Base-by-base conservation (phyloP, 2,888 invertebrate genomes). In the Lagria hirta region DNA sequence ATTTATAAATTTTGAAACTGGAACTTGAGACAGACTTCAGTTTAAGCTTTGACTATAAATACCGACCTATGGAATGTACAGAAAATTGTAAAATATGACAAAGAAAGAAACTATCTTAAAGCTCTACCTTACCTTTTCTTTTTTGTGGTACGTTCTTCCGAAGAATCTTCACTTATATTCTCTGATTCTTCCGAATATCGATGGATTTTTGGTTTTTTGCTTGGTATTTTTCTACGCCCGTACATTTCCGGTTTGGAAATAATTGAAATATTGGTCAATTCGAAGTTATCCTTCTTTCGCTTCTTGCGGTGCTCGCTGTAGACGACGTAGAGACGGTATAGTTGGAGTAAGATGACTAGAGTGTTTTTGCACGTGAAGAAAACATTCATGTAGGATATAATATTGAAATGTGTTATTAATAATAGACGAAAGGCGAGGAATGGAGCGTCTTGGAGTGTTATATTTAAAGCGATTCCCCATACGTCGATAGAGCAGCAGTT, bases 351-450 rank as follows among this genome's bases (percentile, higher is more conserved):
- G 46, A 95, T 94, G 5, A 96, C 94, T 68, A 92, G 71, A 0
- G 87, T 86, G 62, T 90, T 92, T 73, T 92, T 88, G 72, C 92
- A 93, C 0, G 94, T 94, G 73, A 96, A 96, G 74, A 96, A 96
- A 11, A 95, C 88, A 68, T 95, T 95, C 85, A 94, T 94, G 64
- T 96, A 94, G 60, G 88, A 93, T 53, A 93, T 86, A 16, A 95
- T 90, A 52, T 84, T 81, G 69, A 89, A 94, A 60, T 91, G 86
- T 5, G 87, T 80, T 45, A 96, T 93, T 26, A 96, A 83, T 15
- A 93, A 78, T 2, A 95, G 76, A 1, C 94, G 75, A 65, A 94
- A 90, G 0, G 88, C 86, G 4, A 94, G 72, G 70, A 93, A 94
- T 0, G 94, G 92, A 0, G 88, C 89, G 64, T 94, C 93, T 68